Conservation (phyloP, 1,140 invertebrate species). For the Cherax quadricarinatus region DNA sequence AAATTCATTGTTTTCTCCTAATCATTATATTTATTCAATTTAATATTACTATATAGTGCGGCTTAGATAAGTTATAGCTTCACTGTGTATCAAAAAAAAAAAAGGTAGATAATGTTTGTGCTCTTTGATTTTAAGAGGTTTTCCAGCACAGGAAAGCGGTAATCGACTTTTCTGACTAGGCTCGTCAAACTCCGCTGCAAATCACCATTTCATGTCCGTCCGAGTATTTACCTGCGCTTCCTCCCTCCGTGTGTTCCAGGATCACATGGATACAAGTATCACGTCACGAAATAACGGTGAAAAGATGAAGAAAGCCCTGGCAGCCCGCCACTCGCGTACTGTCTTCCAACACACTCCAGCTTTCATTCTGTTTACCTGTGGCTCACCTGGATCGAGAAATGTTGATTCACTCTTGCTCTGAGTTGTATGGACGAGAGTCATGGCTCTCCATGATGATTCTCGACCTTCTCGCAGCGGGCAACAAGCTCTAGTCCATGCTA, state of each 20-base stretch:
- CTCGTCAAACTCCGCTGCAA: not conserved
- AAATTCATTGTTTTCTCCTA: too few species aligned
- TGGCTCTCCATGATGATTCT: constrained; percentile 4
- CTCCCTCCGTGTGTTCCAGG: constrained; percentile 4
- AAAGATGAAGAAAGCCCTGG: constrained; percentile 12
- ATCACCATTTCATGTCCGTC: not conserved
- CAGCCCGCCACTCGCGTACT: constrained; percentile 9
- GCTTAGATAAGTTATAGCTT: too few species aligned
- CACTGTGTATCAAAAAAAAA: too few species aligned
- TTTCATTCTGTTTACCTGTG: constrained; percentile 63
- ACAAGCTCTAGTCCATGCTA: not conserved
- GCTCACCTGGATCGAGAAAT: constrained; percentile 42
- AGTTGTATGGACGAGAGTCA: constrained; percentile 18
- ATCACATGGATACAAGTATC: constrained; percentile 39
- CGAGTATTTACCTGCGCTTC: constrained; percentile 30
- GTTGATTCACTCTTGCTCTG: not conserved
- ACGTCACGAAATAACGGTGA: constrained; percentile 25
- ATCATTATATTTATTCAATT: too few species aligned
- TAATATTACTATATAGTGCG: too few species aligned
- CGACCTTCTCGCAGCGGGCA: not conserved
- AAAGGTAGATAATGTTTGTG: not conserved
- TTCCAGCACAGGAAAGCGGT: not conserved
- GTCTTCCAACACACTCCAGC: constrained; percentile 51
- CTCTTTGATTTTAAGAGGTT: not conserved
- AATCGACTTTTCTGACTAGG: not conserved